Conservation (phyloP, 2,797 vertebrate genomes). For the Argentina silus region DNA sequence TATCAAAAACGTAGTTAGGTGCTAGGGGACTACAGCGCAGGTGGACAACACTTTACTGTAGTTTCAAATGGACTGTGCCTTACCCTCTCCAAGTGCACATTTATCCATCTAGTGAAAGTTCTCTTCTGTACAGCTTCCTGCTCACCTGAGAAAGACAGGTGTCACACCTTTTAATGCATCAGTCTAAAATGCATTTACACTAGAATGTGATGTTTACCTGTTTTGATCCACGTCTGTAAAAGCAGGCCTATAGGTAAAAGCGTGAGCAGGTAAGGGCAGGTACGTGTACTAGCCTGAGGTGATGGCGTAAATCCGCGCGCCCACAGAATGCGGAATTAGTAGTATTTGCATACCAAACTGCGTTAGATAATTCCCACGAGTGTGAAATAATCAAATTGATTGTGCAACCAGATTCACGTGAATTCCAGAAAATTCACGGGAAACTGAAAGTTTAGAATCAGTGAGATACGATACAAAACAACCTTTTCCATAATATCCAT, state of each 20-base stretch:
- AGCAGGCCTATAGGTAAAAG: neutral
- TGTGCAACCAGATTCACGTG: too few species aligned
- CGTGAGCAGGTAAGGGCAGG: neutral
- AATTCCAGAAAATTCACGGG: too few species aligned
- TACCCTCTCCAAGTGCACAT: slow-evolving; percentile 87
- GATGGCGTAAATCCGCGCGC: neutral
- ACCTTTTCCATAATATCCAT: too few species aligned
- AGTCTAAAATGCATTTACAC: neutral
- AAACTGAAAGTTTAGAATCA: too few species aligned
- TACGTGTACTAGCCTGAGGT: neutral
- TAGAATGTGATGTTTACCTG: neutral
- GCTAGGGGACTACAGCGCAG: neutral
- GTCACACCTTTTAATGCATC: neutral
- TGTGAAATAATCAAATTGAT: too few species aligned
- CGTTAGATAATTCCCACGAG: too few species aligned
- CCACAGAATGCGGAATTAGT: too few species aligned
- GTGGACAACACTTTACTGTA: neutral
- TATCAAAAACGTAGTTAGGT: neutral
- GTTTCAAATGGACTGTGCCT: slow-evolving; percentile 34
- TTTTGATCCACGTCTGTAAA: neutral
- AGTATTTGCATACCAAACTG: too few species aligned
- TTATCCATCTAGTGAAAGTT: slow-evolving; percentile 91
- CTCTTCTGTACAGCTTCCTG: slow-evolving; percentile 83
- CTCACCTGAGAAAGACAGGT: slow-evolving; percentile 70
- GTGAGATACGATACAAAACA: too few species aligned